phyloP scores from a whole-genome alignment of 2,113 vertebrate genomes.

The Eulemur macaco region DNA sequence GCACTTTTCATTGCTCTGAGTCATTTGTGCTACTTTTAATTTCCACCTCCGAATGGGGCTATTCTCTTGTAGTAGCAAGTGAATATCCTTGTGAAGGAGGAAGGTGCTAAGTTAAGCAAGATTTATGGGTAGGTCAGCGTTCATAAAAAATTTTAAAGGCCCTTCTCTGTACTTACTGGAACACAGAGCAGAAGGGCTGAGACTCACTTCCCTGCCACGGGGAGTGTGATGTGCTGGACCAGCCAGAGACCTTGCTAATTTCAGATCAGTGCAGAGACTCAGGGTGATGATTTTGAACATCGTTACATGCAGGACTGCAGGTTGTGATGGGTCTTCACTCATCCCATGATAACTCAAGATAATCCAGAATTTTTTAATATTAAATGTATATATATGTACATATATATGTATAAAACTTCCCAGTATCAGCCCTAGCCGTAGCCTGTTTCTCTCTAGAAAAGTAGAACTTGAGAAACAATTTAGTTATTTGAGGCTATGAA shows the following conservation, averaged over 20 bases:
- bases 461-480: background rate
- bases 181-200: accelerated
- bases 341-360: too few relatives aligned
- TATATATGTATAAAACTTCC: background rate
- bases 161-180: background rate
- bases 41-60: constrained; percentile 51
- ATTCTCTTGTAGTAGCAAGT: background rate
- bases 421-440: background rate
- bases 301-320: accelerated
- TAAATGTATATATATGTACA: background rate
- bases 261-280: background rate
- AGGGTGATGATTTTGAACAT: accelerated
- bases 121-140: background rate
- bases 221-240: accelerated
- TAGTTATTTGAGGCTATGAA: background rate
- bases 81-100: background rate
- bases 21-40: background rate
- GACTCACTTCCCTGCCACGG: background rate
- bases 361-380: background rate
- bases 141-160: too few relatives aligned
- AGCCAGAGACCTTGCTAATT: accelerated
- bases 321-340: background rate
- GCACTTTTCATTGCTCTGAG: constrained; percentile 65
- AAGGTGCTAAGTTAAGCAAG: background rate
- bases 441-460: background rate